Percentiles rank a stretch among this genome's conserved stretches.
Evolutionary conservation across 2,888 invertebrate species (phyloP).

Genomic region (Epinotia nisella): DNA sequence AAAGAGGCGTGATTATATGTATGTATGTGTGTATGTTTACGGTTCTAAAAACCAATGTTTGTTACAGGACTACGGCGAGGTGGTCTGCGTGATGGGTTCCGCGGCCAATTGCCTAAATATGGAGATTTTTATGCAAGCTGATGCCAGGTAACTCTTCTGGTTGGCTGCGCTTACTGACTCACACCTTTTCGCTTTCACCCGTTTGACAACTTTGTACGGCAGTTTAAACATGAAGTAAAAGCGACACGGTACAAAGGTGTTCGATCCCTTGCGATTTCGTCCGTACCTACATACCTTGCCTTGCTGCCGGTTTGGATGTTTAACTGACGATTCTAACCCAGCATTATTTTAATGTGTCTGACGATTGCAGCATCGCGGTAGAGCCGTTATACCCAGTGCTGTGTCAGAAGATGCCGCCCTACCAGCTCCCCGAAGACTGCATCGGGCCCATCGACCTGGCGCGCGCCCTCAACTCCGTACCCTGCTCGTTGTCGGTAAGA

Average conservation of each 20-base stretch:
- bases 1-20: too few species aligned
- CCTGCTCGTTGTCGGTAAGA: slow-evolving; percentile 93
- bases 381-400: slow-evolving; percentile 94
- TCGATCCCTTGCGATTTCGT: too few species aligned
- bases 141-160: slow-evolving; percentile 87
- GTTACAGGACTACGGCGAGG: slow-evolving; percentile 94
- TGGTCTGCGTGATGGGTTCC: slow-evolving; percentile 97
- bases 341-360: neutral
- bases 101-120: slow-evolving; percentile 95
- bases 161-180: too few species aligned
- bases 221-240: too few species aligned
- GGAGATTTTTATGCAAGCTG: slow-evolving; percentile 96
- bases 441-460: slow-evolving; percentile 92
- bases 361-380: slow-evolving; percentile 90
- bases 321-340: neutral
- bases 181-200: too few species aligned
- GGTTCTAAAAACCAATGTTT: neutral
- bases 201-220: too few species aligned
- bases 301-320: neutral
- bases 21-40: too few species aligned
- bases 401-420: slow-evolving; percentile 82
- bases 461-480: slow-evolving; percentile 92
- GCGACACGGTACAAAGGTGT: too few species aligned
- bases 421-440: slow-evolving; percentile 75
- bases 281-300: too few species aligned